phyloP scores from a whole-genome alignment of 2,113 vertebrate species.

The Muntiacus muntjak region DNA sequence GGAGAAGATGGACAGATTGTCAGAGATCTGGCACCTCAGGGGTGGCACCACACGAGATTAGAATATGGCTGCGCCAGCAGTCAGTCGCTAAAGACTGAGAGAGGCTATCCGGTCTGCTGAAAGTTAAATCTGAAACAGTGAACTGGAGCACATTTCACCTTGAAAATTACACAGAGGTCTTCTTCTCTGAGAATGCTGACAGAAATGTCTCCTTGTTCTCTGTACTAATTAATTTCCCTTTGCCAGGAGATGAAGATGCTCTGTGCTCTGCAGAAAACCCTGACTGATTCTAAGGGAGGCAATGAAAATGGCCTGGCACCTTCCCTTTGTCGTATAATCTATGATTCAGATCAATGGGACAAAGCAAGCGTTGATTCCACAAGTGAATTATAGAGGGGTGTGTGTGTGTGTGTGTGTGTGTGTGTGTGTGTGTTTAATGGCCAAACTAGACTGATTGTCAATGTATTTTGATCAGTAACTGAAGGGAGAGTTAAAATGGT shows the following conservation, averaged over 20 bases:
- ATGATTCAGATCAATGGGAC: conserved; percentile 18
- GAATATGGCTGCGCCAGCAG: background rate
- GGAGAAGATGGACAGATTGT: background rate
- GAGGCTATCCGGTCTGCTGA: background rate
- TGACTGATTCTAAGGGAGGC: background rate
- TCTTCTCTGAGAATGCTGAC: background rate
- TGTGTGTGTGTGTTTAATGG: background rate
- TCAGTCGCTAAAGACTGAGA: background rate
- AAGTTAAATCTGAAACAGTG: background rate
- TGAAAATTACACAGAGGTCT: background rate
- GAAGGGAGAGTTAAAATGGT: conserved; percentile 57
- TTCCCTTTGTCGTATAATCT: conserved; percentile 46
- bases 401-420: background rate
- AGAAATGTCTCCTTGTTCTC: background rate
- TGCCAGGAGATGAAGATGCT: background rate
- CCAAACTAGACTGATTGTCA: conserved; percentile 10
- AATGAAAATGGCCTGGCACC: background rate
- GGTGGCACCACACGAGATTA: background rate
- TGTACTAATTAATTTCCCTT: background rate
- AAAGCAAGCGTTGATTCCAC: conserved; percentile 28
- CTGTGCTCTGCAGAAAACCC: background rate
- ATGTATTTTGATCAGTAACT: conserved; percentile 57
- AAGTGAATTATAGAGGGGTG: background rate
- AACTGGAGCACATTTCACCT: background rate
- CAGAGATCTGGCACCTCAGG: background rate